Evolutionary conservation across 2,888 invertebrate genomes (phyloP).

Genomic region (Phymatocera aterrima): DNA sequence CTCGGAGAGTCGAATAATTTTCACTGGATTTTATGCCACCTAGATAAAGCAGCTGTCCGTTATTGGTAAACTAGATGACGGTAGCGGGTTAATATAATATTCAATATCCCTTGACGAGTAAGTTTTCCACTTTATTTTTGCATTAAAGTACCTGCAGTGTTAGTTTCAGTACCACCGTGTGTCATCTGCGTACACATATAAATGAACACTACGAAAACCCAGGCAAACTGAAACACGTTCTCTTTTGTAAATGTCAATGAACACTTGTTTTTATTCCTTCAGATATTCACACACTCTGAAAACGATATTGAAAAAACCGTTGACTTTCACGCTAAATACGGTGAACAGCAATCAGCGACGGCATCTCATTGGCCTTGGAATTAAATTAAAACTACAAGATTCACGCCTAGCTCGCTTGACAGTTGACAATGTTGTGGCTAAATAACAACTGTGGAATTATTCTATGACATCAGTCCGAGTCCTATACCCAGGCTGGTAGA

Average conservation of each 20-base stretch:
- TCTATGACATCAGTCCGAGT: neutral
- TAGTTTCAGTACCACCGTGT: neutral
- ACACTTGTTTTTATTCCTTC: neutral
- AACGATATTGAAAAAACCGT: neutral
- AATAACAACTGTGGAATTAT: neutral
- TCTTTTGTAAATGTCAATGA: neutral
- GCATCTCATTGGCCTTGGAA: neutral
- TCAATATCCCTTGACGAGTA: neutral
- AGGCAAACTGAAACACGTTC: neutral
- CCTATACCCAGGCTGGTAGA: neutral
- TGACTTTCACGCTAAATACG: neutral
- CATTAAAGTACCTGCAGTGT: neutral
- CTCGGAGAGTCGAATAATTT: neutral
- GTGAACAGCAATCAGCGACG: neutral
- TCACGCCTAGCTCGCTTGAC: neutral
- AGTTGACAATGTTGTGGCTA: conserved; percentile 14
- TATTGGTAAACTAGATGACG: neutral
- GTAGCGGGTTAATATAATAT: neutral
- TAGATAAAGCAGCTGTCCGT: neutral
- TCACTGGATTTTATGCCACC: neutral
- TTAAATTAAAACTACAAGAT: neutral
- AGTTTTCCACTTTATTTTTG: neutral
- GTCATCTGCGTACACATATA: neutral
- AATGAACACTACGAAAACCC: neutral
- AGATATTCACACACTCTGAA: neutral